A percentile compares a stretch with the other conserved stretches of the same genome.
Conservation (phyloP, 2,113 vertebrate species). For the Nibea albiflora region DNA sequence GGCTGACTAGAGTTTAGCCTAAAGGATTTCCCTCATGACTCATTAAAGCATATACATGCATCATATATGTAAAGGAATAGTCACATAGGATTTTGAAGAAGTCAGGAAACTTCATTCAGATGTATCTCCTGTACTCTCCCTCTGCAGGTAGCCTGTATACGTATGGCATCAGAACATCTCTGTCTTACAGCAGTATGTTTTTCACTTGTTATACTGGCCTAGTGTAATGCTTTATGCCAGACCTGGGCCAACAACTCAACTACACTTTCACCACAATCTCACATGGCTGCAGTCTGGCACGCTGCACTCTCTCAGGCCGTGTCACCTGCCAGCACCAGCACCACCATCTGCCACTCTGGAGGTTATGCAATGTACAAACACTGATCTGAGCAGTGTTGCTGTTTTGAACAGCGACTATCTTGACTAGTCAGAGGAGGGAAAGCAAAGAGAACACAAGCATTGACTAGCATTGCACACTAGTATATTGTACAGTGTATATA, state of each 20-base stretch:
- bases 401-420: too few relatives aligned
- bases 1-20: background rate
- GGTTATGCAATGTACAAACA: background rate
- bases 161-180: constrained; percentile 52
- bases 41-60: background rate
- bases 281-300: background rate
- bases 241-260: constrained; percentile 2
- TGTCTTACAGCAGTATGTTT: constrained; percentile 72
- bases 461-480: too few relatives aligned
- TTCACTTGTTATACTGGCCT: constrained; percentile 29
- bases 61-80: background rate
- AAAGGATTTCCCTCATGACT: background rate
- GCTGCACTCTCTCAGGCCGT: background rate
- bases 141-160: constrained; percentile 67
- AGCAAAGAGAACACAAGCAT: too few relatives aligned
- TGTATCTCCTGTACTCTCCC: background rate
- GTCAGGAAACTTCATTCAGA: background rate
- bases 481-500: too few relatives aligned
- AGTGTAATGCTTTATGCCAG: constrained; percentile 26
- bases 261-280: background rate
- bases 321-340: background rate
- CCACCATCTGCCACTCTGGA: background rate
- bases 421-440: too few relatives aligned
- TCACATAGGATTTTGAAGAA: background rate
- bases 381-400: too few relatives aligned